phyloP scores from a whole-genome alignment of 2,888 invertebrate species.

The Nemapogon koenigi region DNA sequence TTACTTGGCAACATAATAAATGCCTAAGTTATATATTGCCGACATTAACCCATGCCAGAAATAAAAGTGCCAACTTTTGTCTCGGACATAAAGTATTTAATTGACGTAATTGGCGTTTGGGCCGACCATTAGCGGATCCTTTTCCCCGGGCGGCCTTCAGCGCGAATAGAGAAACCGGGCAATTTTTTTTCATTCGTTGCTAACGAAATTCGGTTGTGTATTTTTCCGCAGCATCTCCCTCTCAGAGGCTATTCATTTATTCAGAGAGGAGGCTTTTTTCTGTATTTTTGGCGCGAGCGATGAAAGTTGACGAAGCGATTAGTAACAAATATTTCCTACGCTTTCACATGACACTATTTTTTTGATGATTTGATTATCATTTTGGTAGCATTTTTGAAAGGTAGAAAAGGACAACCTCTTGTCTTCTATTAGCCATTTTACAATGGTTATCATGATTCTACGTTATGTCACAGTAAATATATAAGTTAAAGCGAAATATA shows the following conservation, averaged over 20 bases:
- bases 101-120: constrained; percentile 58
- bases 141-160: constrained; percentile 23
- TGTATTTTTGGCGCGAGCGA: constrained; percentile 29
- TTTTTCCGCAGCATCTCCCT: constrained; percentile 35
- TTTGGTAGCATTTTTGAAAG: too few relatives aligned
- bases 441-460: too few relatives aligned
- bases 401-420: too few relatives aligned
- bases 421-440: too few relatives aligned
- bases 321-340: too few relatives aligned
- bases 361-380: too few relatives aligned
- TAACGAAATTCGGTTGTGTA: constrained; percentile 33
- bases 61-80: constrained; percentile 6
- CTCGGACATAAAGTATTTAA: constrained; percentile 42
- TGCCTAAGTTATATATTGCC: too few relatives aligned
- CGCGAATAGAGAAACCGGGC: constrained; percentile 35
- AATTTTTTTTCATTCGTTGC: constrained; percentile 32
- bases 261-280: constrained; percentile 33
- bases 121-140: constrained; percentile 43
- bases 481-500: too few relatives aligned
- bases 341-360: too few relatives aligned
- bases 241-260: constrained; percentile 48
- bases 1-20: too few relatives aligned
- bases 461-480: too few relatives aligned
- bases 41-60: too few relatives aligned
- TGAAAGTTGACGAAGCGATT: constrained; percentile 21